Conservation (phyloP, 2,888 invertebrate species). For the Pherbina coryleti region DNA sequence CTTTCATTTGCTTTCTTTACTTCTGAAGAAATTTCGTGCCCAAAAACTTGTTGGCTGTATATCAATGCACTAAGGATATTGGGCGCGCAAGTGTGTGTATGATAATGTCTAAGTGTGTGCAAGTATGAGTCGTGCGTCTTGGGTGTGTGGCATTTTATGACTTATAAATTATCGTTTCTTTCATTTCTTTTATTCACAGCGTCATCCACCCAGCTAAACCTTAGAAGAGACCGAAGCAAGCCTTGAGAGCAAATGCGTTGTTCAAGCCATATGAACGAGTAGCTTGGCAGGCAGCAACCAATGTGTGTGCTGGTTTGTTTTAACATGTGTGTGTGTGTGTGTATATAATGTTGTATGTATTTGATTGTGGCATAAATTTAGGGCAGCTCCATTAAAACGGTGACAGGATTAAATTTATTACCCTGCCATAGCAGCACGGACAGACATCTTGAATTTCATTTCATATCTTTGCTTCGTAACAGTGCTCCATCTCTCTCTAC, state of each 20-base stretch:
- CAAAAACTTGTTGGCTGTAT: neutral
- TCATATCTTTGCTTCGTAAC: neutral
- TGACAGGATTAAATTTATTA: slow-evolving; percentile 64
- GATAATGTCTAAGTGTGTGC: neutral
- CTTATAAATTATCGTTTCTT: slow-evolving; percentile 49
- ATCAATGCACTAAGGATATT: slow-evolving; percentile 15
- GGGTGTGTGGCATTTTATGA: slow-evolving; percentile 43
- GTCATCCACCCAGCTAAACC: slow-evolving; percentile 17
- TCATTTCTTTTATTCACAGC: slow-evolving; percentile 31
- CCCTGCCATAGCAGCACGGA: slow-evolving; percentile 44
- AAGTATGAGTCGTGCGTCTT: neutral
- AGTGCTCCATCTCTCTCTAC: neutral
- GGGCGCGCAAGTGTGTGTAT: neutral
- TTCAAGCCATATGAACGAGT: neutral
- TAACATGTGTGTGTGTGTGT: neutral
- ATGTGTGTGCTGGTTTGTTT: neutral
- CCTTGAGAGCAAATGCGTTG: neutral
- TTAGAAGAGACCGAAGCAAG: neutral
- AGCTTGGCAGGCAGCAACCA: neutral
- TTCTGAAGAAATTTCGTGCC: slow-evolving; percentile 6
- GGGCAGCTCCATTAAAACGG: slow-evolving; percentile 65
- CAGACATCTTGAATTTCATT: slow-evolving; percentile 26
- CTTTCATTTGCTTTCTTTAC: neutral
- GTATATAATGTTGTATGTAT: slow-evolving; percentile 38
- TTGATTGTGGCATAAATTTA: slow-evolving; percentile 65